These are phyloP conservation scores for Equus przewalskii DNA, from an alignment of 2,113 vertebrate genomes.

Conservation along the genomic window DNA sequence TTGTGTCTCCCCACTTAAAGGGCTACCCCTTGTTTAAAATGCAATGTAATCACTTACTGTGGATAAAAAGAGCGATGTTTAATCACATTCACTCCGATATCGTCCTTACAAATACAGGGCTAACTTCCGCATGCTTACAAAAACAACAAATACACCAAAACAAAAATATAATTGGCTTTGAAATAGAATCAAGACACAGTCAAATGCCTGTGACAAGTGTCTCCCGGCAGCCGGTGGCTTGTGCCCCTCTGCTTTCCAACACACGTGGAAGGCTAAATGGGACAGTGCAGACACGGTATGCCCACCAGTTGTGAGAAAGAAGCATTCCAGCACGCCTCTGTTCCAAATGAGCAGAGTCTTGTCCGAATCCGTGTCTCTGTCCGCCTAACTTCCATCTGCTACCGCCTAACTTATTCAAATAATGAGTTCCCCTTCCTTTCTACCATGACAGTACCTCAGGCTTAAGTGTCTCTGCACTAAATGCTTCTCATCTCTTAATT, in stretches of 20 bases:
- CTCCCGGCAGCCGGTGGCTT: background rate
- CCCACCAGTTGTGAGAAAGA: background rate
- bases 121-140: background rate
- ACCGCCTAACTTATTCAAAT: background rate
- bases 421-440: background rate
- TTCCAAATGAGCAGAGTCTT: background rate
- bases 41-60: background rate
- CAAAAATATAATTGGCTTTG: background rate
- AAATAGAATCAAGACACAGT: background rate
- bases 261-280: background rate
- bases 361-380: background rate
- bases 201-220: background rate
- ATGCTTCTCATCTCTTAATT: background rate
- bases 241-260: background rate
- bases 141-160: background rate
- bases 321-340: background rate
- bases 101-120: background rate
- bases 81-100: background rate
- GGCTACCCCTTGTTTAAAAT: background rate
- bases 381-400: background rate
- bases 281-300: background rate
- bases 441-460: too few relatives aligned
- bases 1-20: background rate
- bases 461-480: background rate
- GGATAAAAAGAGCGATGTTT: slow-evolving; percentile 1